A percentile compares a stretch with the other conserved stretches of the same genome.
phyloP scores from a whole-genome alignment of 1,140 invertebrate genomes.

The Cydia splendana region DNA sequence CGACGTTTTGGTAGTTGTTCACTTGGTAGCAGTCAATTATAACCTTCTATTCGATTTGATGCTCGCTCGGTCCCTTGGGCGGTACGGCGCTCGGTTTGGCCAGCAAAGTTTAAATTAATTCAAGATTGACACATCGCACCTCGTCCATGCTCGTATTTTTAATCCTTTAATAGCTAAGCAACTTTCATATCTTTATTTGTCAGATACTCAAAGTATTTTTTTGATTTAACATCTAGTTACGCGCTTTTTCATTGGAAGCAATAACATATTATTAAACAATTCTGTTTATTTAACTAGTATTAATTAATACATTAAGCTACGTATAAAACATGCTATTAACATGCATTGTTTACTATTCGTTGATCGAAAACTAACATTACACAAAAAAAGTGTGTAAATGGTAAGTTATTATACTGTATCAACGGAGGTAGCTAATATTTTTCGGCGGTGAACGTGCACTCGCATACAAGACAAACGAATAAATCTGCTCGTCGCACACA shows the following conservation, averaged over 20 bases:
- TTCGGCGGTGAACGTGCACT: conserved; percentile 44
- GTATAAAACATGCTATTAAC: not conserved
- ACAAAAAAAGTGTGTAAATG: conserved; percentile 15
- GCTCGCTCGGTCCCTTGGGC: conserved; percentile 65
- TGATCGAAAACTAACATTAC: not conserved
- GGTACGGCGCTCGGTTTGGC: conserved; percentile 64
- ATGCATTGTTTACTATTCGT: not conserved
- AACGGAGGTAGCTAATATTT: conserved; percentile 45
- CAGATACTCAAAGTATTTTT: not conserved
- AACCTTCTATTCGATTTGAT: conserved; percentile 77
- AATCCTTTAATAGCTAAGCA: conserved; percentile 54
- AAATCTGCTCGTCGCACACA: conserved; percentile 52
- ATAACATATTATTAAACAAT: too few relatives aligned
- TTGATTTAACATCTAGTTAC: not conserved
- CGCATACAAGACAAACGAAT: conserved; percentile 47
- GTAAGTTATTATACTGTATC: conserved; percentile 28
- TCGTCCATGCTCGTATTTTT: conserved; percentile 66
- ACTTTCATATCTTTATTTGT: not conserved
- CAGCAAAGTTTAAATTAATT: conserved; percentile 78
- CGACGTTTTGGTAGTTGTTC: conserved; percentile 58
- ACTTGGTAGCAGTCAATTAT: conserved; percentile 68
- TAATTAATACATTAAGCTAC: too few relatives aligned
- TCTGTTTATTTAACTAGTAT: too few relatives aligned
- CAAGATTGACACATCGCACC: conserved; percentile 72
- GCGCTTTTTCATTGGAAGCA: not conserved